These are phyloP conservation scores for Fistularia commersonii DNA, from an alignment of 2,797 vertebrate species.

Conservation along the genomic window DNA sequence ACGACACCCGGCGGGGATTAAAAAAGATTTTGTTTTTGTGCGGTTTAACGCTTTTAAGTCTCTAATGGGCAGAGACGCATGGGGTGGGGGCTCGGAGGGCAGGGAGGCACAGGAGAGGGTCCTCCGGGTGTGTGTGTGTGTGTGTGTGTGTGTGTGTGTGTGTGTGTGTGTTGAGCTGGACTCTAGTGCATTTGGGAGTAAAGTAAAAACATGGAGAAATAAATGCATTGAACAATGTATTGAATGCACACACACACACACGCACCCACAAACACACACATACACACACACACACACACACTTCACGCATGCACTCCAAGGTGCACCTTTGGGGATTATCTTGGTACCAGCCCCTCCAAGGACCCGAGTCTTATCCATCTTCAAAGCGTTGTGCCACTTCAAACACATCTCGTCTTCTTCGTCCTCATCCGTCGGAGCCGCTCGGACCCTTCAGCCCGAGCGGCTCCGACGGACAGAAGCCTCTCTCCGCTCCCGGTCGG, in stretches of 20 bases:
- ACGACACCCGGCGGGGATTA: slow-evolving; percentile 41
- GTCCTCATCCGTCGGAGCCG: too few relatives aligned
- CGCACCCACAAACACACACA: too few relatives aligned
- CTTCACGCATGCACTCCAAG: too few relatives aligned
- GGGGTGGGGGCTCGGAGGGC: slow-evolving; percentile 14
- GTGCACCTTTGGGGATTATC: slow-evolving; percentile 27
- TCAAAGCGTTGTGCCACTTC: too few relatives aligned
- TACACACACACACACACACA: too few relatives aligned
- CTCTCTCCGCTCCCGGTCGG: too few relatives aligned
- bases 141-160: too few relatives aligned
- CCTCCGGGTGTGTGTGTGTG: slow-evolving; percentile 23
- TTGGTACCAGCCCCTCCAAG: slow-evolving; percentile 38
- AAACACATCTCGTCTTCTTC: too few relatives aligned
- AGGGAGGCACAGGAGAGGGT: slow-evolving; percentile 39
- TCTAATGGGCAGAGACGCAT: slow-evolving; percentile 61
- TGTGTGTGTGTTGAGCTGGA: too few relatives aligned
- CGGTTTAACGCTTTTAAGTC: slow-evolving; percentile 60
- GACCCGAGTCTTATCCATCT: slow-evolving; percentile 38
- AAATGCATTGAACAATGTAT: neutral
- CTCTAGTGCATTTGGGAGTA: too few relatives aligned
- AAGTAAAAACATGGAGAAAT: neutral
- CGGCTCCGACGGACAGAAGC: too few relatives aligned
- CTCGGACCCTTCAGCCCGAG: too few relatives aligned
- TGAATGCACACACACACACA: slow-evolving; percentile 8
- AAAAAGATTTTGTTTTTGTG: slow-evolving; percentile 48